These are phyloP conservation scores for Sebastes minor DNA, from an alignment of 2,797 vertebrate species.

Conservation along the genomic window DNA sequence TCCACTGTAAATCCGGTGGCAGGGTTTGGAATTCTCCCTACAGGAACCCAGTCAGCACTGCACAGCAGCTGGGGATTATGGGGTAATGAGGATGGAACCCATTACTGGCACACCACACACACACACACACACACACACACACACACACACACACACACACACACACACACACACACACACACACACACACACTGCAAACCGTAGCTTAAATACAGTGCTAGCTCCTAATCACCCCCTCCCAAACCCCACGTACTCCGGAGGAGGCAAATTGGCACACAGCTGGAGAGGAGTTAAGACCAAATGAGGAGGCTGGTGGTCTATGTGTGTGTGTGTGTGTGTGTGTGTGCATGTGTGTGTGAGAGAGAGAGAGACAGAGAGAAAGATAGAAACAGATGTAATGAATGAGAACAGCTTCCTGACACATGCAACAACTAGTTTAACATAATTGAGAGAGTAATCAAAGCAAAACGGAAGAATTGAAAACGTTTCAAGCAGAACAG, in stretches of 20 bases:
- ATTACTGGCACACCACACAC: slow-evolving; percentile 42
- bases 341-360: not conserved
- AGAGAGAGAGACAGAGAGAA: slow-evolving; percentile 10
- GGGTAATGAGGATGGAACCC: slow-evolving; percentile 74
- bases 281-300: slow-evolving; percentile 69
- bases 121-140: not conserved
- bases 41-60: slow-evolving; percentile 72
- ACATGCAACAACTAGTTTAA: slow-evolving; percentile 58
- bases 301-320: slow-evolving; percentile 59
- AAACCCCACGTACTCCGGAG: slow-evolving; percentile 55
- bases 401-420: slow-evolving; percentile 61
- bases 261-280: slow-evolving; percentile 75
- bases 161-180: not conserved
- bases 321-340: slow-evolving; percentile 4
- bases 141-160: slow-evolving; percentile 1
- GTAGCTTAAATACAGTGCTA: slow-evolving; percentile 45
- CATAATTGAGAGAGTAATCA: slow-evolving; percentile 58
- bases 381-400: slow-evolving; percentile 60
- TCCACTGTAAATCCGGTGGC: slow-evolving; percentile 76
- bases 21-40: slow-evolving; percentile 74
- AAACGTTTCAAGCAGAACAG: slow-evolving; percentile 35
- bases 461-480: slow-evolving; percentile 36
- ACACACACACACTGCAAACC: slow-evolving; percentile 18
- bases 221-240: slow-evolving; percentile 58
- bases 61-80: slow-evolving; percentile 80